phyloP scores from a whole-genome alignment of 2,113 vertebrate species.

The Centropus unirufus region DNA sequence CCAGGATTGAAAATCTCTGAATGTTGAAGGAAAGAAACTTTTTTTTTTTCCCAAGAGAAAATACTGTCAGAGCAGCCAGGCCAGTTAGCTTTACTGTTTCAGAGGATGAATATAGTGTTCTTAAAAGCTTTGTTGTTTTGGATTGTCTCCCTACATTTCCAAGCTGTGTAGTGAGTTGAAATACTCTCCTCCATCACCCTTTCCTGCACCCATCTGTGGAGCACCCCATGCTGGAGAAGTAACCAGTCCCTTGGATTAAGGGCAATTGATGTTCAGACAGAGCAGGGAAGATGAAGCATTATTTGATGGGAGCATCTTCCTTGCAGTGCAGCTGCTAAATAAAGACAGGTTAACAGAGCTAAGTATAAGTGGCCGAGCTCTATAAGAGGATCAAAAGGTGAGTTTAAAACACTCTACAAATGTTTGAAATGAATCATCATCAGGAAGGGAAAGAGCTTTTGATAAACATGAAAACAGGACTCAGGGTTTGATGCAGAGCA shows the following conservation, averaged over 20 bases:
- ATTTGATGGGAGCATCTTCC: neutral
- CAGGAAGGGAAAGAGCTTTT: neutral
- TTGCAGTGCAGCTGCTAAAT: constrained; percentile 2
- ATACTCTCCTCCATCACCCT: neutral
- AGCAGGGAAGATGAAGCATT: neutral
- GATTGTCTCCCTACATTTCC: neutral
- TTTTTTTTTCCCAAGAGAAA: constrained; percentile 17
- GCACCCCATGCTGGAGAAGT: neutral
- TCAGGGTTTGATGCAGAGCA: neutral
- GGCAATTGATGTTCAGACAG: neutral
- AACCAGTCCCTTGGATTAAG: neutral
- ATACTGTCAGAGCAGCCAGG: neutral
- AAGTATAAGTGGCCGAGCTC: neutral
- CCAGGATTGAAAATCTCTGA: constrained; percentile 34
- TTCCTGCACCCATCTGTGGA: rapidly evolving
- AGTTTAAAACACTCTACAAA: neutral
- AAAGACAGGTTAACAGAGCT: constrained; percentile 17
- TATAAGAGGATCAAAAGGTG: constrained; percentile 28
- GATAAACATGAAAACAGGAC: neutral
- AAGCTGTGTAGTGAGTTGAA: neutral
- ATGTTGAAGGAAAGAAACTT: neutral
- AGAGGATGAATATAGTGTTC: neutral
- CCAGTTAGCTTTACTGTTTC: constrained; percentile 28
- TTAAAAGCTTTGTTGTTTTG: neutral
- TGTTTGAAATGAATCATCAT: neutral